A percentile compares a stretch with the other conserved stretches of the same genome.
These are phyloP conservation scores for Cyprinodon tularosa DNA, from an alignment of 2,113 vertebrate genomes.

Conservation along the genomic window DNA sequence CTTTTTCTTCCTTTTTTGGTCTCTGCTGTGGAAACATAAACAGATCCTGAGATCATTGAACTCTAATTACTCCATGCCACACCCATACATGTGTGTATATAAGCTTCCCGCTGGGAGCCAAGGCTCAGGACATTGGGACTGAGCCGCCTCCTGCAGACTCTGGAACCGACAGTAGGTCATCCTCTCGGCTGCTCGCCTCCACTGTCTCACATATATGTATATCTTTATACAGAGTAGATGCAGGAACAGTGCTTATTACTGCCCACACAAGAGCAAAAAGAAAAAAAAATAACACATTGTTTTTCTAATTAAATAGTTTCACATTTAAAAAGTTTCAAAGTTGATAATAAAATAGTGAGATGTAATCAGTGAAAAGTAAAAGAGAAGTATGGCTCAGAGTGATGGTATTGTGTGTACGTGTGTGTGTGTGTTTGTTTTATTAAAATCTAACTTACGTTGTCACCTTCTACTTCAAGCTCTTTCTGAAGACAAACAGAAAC, in stretches of 20 bases:
- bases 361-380: slow-evolving; percentile 67
- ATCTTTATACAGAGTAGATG: slow-evolving; percentile 74
- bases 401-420: slow-evolving; percentile 52
- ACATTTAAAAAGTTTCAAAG: slow-evolving; percentile 78
- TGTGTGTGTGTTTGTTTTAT: slow-evolving; percentile 32
- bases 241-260: slow-evolving; percentile 69
- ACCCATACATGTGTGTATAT: neutral
- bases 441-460: slow-evolving; percentile 34
- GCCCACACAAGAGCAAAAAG: slow-evolving; percentile 42
- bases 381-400: slow-evolving; percentile 76
- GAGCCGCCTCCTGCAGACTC: slow-evolving; percentile 52
- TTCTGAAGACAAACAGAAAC: neutral
- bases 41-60: neutral
- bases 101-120: slow-evolving; percentile 13
- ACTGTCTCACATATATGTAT: slow-evolving; percentile 77
- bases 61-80: neutral
- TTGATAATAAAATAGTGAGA: slow-evolving; percentile 86
- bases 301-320: slow-evolving; percentile 77
- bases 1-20: neutral
- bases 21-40: neutral
- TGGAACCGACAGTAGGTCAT: slow-evolving; percentile 50
- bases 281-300: slow-evolving; percentile 36
- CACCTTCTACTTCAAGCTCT: slow-evolving; percentile 9
- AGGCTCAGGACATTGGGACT: slow-evolving; percentile 29
- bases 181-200: slow-evolving; percentile 63